Evolutionary conservation across 2,797 vertebrate species (phyloP), one percentile per base, ranked within the genome.

Genomic region (Acanthiza pusilla): DNA sequence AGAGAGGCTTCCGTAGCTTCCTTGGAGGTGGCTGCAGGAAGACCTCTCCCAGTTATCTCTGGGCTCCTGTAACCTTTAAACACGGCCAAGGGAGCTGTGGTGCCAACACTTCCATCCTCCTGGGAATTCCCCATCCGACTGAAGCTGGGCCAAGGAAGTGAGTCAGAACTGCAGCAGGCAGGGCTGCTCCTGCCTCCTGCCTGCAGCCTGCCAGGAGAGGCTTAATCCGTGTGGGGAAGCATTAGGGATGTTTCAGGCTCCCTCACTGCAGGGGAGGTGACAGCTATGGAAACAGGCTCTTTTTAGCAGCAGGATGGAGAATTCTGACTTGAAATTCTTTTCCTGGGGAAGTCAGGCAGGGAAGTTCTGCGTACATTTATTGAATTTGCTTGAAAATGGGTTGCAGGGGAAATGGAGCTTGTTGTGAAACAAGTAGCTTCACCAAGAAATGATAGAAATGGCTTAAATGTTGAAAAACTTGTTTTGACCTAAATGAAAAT

Each of bases 101-200:
- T 60, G 65, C 57, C 2, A 0, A 20, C 65, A 67, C 38, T 38
- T 68, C 61, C 72, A 16, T 76, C 75, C 91, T 89, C 67, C 53
- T 42, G 89, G 95, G 94, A 91, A 89, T 94, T 92, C 85, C 95
- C 72, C 87, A 80, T 16, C 23, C 7, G 26, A 29, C 0, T 79
- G 89, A 82, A 93, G 48, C 53, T 23, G 57, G 60, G 75, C 91
- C 94, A 93, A 79, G 75, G 85, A 48, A 74, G 53, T 93, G 84
- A 93, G 67, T 94, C 95, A 96, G 94, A 74, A 61, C 48, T 92
- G 89, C 92, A 88, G 94, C 65, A 96, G 53, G 13, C 13, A 18
- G 61, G 72, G 78, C 65, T 61, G 32, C 50, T 91, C 63, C 84
- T 13, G 42, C 42, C 50, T 57, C 62, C 48, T 32, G 71, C 47